These are phyloP conservation scores for Leptogaster cylindrica DNA, from an alignment of 2,888 invertebrate genomes.

Conservation along the genomic window DNA sequence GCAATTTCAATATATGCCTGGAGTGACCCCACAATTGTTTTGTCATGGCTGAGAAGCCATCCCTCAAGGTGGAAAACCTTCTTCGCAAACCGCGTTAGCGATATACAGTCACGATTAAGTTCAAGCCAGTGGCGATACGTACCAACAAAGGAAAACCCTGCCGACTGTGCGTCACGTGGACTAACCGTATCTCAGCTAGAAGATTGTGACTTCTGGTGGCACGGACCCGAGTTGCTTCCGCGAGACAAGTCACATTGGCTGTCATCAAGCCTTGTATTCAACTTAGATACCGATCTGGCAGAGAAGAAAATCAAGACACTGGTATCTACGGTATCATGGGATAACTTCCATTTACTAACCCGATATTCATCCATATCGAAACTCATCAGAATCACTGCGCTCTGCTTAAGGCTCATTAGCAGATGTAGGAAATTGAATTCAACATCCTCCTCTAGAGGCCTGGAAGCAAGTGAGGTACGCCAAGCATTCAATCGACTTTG, in stretches of 20 bases:
- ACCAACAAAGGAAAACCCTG: background rate
- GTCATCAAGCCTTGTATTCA: background rate
- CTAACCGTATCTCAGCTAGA: background rate
- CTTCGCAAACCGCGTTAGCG: background rate
- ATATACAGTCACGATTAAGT: background rate
- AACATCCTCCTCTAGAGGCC: no score
- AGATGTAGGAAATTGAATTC: background rate
- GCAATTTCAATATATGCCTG: background rate
- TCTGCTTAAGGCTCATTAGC: background rate
- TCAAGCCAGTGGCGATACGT: background rate
- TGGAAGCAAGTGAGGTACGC: no score
- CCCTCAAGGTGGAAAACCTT: background rate
- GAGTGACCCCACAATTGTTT: background rate
- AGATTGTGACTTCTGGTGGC: background rate
- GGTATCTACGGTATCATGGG: background rate
- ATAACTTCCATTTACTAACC: background rate
- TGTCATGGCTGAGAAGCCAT: background rate
- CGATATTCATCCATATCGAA: no score
- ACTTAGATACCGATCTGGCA: no score
- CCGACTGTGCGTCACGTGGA: background rate
- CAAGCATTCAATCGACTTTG: background rate
- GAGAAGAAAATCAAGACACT: background rate
- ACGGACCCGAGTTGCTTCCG: background rate
- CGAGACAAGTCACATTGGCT: background rate
- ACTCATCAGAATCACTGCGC: no score